A percentile compares a stretch with the other conserved stretches of the same genome.
Evolutionary conservation across 2,113 vertebrate genomes (phyloP).

Genomic region (Aix galericulata): DNA sequence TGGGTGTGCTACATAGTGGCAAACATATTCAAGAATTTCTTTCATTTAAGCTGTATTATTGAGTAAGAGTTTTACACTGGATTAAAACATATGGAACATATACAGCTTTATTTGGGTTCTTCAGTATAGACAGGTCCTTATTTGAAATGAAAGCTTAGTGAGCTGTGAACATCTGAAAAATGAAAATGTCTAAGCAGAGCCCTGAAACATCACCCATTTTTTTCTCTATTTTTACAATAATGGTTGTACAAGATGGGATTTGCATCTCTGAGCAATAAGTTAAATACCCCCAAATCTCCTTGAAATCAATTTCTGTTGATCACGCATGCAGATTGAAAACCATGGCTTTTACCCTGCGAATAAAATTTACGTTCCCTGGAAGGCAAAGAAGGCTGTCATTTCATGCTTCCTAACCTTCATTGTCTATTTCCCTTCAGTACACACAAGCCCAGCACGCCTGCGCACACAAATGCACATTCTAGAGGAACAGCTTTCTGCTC

Average conservation of each 20-base stretch:
- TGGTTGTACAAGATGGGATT: slow-evolving; percentile 29
- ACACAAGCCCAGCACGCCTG: neutral
- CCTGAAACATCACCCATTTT: neutral
- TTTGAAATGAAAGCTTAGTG: slow-evolving; percentile 43
- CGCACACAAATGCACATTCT: neutral
- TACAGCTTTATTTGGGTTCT: neutral
- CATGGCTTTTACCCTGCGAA: slow-evolving; percentile 62
- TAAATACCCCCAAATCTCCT: slow-evolving; percentile 63
- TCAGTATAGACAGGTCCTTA: neutral
- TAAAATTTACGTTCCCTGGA: slow-evolving; percentile 75
- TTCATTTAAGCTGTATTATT: neutral
- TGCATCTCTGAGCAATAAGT: slow-evolving; percentile 47
- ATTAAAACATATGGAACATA: neutral
- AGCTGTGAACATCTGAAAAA: slow-evolving; percentile 3
- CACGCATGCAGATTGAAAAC: slow-evolving; percentile 59
- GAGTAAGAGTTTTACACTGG: neutral
- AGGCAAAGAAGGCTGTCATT: slow-evolving; percentile 74
- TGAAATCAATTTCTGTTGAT: slow-evolving; percentile 71
- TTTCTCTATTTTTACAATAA: neutral
- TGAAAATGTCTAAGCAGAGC: neutral
- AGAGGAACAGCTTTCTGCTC: slow-evolving; percentile 72
- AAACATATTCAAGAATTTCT: neutral
- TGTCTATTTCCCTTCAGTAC: slow-evolving; percentile 56
- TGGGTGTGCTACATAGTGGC: neutral
- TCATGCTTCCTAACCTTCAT: slow-evolving; percentile 72